Base-by-base conservation (phyloP, 2,797 vertebrate genomes). In the Gadopsis marmoratus region DNA sequence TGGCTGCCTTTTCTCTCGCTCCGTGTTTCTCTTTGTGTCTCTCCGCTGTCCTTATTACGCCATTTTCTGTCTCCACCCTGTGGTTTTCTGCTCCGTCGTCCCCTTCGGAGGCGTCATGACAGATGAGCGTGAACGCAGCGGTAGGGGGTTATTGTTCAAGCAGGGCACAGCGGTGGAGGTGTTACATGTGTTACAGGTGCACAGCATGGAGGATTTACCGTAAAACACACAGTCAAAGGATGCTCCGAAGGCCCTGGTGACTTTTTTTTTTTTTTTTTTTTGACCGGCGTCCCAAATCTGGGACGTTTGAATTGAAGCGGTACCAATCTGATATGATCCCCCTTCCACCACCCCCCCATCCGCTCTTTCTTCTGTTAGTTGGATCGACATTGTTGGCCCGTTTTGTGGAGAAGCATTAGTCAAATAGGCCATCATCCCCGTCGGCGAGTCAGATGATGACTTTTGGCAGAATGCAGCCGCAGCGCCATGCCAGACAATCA, bases 401-500 rank as follows among this genome's bases (percentile, higher is more conserved):
- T 68, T 86, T 79, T 29, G 78, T 62, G 55, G 74, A 66, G 88
- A 72, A 74, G 79, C 88, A 87, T 92, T 89, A 93, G 89, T 91
- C 83, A 89, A 92, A 93, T 89, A 85, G 88, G 88, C 87, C 88
- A 78, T 90, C 90, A 76, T 90, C 90, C 84, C 88, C 79, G 33
- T 88, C 79, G 80, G 86, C 82, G 55, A 88, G 82, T 91, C 91
- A 82, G 84, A 91, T 93, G 90, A 92, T 89, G 89, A 87, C 87
- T 92, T 89, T 86, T 93, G 93, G 92, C 90, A 89, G 90, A 81
- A 76, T 12, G 76, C 73, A 45, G 87, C 85, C 82, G n/a, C 83
- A 64, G 76, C 76, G 67, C 78, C 0, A 63, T 78, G 91, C 92
- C 91, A 94, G 73, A 90, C 90, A 90, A 90, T 93, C 91, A 86